These are phyloP conservation scores for Strigamia maritima DNA, from an alignment of 2,888 invertebrate species.

Conservation along the genomic window DNA sequence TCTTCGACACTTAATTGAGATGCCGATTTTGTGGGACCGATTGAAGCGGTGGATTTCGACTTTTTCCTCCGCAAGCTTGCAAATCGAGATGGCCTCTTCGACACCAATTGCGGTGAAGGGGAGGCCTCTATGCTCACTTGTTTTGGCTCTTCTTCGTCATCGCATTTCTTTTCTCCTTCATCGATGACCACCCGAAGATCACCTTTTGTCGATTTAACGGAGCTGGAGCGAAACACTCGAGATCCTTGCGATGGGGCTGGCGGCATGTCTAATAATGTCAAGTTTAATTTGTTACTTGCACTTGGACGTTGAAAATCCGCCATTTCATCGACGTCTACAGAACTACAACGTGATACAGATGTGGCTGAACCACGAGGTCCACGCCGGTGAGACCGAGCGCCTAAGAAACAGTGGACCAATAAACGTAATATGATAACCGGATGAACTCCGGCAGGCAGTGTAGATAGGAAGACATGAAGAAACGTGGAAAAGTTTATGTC, in stretches of 20 bases:
- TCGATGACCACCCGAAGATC: constrained; percentile 34
- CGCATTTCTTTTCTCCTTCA: not conserved
- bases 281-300: not conserved
- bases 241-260: not conserved
- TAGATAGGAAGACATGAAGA: constrained; percentile 52
- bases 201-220: constrained; percentile 22
- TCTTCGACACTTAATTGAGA: constrained; percentile 48
- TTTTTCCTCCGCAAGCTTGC: constrained; percentile 50
- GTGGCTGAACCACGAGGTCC: constrained; percentile 39
- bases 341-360: constrained; percentile 30
- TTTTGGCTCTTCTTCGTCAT: not conserved
- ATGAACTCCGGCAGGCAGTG: constrained; percentile 57
- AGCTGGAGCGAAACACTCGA: constrained; percentile 30
- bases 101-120: constrained; percentile 43
- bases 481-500: constrained; percentile 44
- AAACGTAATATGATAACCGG: constrained; percentile 59
- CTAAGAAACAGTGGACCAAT: constrained; percentile 59
- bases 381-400: constrained; percentile 56
- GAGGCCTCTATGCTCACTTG: not conserved
- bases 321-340: constrained; percentile 25
- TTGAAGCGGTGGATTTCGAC: constrained; percentile 47
- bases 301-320: not conserved
- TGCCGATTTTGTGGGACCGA: constrained; percentile 12
- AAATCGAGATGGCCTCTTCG: constrained; percentile 49
- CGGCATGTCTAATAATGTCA: not conserved